Base-by-base conservation (phyloP, 2,888 invertebrate species). In the Leptura quadrifasciata region DNA sequence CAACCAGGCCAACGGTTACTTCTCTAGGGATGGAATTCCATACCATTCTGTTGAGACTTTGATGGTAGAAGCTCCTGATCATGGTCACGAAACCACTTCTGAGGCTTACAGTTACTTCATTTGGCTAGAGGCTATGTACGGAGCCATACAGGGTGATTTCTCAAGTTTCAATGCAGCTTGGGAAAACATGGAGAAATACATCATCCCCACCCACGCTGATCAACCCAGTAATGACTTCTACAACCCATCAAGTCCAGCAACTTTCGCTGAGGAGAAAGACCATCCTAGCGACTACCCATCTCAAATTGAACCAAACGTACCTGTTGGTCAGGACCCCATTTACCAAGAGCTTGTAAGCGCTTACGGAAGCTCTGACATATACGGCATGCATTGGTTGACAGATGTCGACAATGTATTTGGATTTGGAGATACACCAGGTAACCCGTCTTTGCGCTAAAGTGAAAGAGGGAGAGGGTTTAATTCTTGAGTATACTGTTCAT, bases 61-160 rank as follows among this genome's bases (percentile, higher is more conserved):
- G 18, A 78, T 83, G 17, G 82, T 83, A 15, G 82, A 82, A 79
- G 82, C 80, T 61, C 82, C 82, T 47, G 82, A 82, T 69, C 76
- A 82, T 47, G 82, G 82, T 17, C 83, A 84, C 70, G 81, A 83
- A 77, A 84, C 83, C 61, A 84, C 83, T 1, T 83, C 82, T 17
- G 83, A 84, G 76, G 81, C 83, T 15, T 80, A 75, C 80, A 82
- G 82, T 71, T 83, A 81, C 75, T 82, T 79, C 67, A 69, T 83
- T 47, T 83, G 82, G 82, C 54, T 83, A 63, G 83, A 83, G 76
- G 83, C 82, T 18, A 31, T 83, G 57, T 60, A 83, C 63, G 82
- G 83, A 35, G 79, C 78, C 64, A 72, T 83, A n/a, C 76, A 31
- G 17, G 80, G 81, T 17, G 83, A 84, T 61, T 84, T 82, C 73